Percentiles rank a stretch among this genome's conserved stretches.
These are phyloP conservation scores for Rana temporaria DNA, from an alignment of 2,113 vertebrate genomes.

Conservation along the genomic window DNA sequence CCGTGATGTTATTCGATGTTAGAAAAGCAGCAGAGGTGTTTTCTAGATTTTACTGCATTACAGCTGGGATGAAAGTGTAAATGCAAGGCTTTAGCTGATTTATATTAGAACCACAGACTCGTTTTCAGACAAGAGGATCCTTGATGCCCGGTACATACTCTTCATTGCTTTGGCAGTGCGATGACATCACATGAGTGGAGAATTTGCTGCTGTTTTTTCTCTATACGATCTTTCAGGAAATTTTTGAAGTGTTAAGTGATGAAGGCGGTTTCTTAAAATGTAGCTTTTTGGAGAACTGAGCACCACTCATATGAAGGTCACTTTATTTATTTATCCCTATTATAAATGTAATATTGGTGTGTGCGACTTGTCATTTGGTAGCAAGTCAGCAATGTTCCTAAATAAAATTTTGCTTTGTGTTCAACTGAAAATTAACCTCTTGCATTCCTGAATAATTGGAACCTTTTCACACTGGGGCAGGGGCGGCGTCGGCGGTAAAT, in stretches of 20 bases:
- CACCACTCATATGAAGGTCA: too few relatives aligned
- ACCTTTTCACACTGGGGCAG: too few relatives aligned
- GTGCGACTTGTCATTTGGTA: too few relatives aligned
- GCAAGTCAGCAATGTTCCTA: too few relatives aligned
- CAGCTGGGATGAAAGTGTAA: conserved; percentile 1
- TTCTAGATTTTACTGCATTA: conserved; percentile 21
- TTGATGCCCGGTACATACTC: conserved; percentile 19
- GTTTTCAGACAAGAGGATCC: conserved; percentile 3
- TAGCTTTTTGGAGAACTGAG: too few relatives aligned
- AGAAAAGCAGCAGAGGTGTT: conserved; percentile 27
- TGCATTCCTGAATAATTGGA: too few relatives aligned
- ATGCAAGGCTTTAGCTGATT: neutral
- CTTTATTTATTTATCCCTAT: too few relatives aligned
- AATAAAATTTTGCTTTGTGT: too few relatives aligned
- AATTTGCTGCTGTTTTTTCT: conserved; percentile 1
- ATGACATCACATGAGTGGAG: conserved; percentile 1
- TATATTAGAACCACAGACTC: conserved; percentile 33
- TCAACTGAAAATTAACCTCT: too few relatives aligned
- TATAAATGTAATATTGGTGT: too few relatives aligned
- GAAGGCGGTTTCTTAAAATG: neutral
- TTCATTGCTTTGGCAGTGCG: conserved; percentile 24
- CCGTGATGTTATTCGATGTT: conserved; percentile 10
- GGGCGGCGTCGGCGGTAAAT: too few relatives aligned
- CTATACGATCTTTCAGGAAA: neutral
- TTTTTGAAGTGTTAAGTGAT: conserved; percentile 10